Conservation (phyloP, 2,888 invertebrate genomes). For the Prionchulus punctatus region DNA sequence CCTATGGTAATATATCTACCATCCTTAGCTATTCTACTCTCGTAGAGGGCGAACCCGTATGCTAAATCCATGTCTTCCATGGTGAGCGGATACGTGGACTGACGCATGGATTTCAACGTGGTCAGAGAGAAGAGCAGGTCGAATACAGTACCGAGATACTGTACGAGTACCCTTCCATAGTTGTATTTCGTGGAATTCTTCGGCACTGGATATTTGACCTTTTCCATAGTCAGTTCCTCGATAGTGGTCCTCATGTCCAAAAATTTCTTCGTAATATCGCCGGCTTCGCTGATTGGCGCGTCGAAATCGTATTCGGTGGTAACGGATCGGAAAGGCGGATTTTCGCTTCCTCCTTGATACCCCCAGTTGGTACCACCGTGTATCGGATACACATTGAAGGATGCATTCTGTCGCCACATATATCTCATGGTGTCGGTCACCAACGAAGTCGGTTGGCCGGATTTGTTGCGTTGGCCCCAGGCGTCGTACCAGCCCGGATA, state of each 20-base stretch:
- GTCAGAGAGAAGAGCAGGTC: neutral
- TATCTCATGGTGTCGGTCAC: conserved; percentile 17
- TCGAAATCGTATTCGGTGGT: conserved; percentile 1
- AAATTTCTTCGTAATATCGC: neutral
- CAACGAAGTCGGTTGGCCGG: neutral
- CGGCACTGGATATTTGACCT: neutral
- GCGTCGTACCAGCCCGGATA: conserved; percentile 79
- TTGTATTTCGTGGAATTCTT: neutral
- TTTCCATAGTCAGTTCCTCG: too few relatives aligned
- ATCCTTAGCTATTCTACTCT: conserved; percentile 15
- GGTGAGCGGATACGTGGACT: conserved; percentile 17
- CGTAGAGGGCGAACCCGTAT: conserved; percentile 21
- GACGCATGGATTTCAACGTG: neutral
- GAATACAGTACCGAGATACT: neutral
- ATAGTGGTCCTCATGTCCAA: conserved; percentile 12
- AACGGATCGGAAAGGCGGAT: too few relatives aligned
- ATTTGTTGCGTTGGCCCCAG: conserved; percentile 44
- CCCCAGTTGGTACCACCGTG: conserved; percentile 66
- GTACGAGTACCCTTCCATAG: neutral
- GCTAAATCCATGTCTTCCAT: conserved; percentile 21
- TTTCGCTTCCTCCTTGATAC: too few relatives aligned
- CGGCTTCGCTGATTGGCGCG: neutral
- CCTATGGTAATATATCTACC: conserved; percentile 17
- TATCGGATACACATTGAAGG: conserved; percentile 78
- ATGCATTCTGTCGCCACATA: conserved; percentile 36